A percentile compares a stretch with the other conserved stretches of the same genome.
Conservation (phyloP, 2,113 vertebrate species). For the Albula glossodonta region DNA sequence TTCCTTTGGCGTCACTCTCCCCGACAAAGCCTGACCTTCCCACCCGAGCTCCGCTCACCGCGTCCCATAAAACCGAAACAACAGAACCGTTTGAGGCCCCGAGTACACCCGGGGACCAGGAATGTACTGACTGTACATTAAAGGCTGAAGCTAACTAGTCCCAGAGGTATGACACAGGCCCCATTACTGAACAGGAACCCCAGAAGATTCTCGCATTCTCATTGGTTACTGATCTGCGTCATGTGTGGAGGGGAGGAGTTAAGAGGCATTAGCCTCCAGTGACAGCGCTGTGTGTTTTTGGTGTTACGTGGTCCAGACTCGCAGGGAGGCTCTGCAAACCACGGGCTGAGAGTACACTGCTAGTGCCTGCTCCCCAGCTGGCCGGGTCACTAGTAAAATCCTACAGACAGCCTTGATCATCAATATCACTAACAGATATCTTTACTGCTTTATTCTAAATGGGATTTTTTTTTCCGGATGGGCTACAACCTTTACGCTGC, state of each 20-base stretch:
- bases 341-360: too few relatives aligned
- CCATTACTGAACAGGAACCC: background rate
- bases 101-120: background rate
- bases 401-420: too few relatives aligned
- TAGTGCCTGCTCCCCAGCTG: too few relatives aligned
- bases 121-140: background rate
- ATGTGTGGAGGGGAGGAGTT: background rate
- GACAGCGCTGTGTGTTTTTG: background rate
- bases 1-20: background rate
- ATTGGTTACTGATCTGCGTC: background rate
- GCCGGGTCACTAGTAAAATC: too few relatives aligned
- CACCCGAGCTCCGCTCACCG: background rate
- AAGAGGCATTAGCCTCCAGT: background rate
- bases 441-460: too few relatives aligned
- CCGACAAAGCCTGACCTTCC: background rate
- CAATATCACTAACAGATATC: too few relatives aligned
- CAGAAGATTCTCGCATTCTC: background rate
- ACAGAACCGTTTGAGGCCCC: background rate
- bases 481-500: background rate
- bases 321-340: too few relatives aligned
- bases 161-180: background rate
- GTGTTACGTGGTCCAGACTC: background rate
- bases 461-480: too few relatives aligned
- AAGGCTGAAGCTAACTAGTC: conserved; percentile 14
- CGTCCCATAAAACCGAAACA: background rate